Conservation (phyloP, 2,113 vertebrate species). For the Onychostoma macrolepis region DNA sequence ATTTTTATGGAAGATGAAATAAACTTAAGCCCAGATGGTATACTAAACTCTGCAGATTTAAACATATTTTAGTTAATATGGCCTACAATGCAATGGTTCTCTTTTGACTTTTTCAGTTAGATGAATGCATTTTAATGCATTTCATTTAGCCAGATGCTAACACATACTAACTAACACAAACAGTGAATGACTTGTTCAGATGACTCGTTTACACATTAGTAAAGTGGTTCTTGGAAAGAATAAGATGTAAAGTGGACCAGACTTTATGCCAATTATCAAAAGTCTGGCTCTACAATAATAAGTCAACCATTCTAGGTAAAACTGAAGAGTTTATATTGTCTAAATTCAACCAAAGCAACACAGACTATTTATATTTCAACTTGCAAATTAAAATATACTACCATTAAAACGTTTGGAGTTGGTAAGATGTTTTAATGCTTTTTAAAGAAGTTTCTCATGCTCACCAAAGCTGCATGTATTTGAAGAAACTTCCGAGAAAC, state of each 20-base stretch:
- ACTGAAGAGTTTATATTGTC: neutral
- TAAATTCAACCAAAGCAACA: neutral
- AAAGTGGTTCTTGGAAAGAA: neutral
- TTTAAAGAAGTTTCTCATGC: neutral
- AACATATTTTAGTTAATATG: neutral
- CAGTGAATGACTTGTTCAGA: neutral
- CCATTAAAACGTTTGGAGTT: neutral
- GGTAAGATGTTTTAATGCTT: neutral
- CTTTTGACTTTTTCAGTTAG: neutral
- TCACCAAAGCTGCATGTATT: neutral
- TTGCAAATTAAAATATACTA: neutral
- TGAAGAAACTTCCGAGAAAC: neutral
- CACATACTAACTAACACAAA: neutral
- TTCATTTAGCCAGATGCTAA: neutral
- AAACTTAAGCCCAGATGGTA: neutral
- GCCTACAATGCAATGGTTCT: neutral
- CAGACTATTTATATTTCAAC: neutral
- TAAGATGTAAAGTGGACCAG: neutral
- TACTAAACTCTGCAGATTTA: neutral
- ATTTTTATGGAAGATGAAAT: neutral
- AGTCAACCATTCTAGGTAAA: neutral
- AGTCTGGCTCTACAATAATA: neutral
- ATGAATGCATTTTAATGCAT: neutral
- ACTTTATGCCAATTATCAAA: neutral
- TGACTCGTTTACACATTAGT: neutral